Conservation (phyloP, 1,140 invertebrate genomes). For the Drosophila fuyamai region DNA sequence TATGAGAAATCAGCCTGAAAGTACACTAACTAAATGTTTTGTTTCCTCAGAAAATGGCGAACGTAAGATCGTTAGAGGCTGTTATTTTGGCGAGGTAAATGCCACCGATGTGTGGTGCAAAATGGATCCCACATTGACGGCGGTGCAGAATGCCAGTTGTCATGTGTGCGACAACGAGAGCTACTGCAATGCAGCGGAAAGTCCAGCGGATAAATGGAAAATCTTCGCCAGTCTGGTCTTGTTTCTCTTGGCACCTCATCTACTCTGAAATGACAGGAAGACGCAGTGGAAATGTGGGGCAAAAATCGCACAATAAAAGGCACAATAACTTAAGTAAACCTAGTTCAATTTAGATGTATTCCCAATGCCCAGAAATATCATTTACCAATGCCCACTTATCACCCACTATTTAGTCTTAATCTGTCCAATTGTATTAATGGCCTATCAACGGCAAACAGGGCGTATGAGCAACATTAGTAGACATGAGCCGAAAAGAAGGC, state of each 20-base stretch:
- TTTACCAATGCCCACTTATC: slow-evolving; percentile 1
- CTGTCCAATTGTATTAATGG: slow-evolving; percentile 27
- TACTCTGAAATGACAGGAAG: slow-evolving; percentile 12
- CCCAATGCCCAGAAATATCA: neutral
- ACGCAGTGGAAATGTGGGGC: neutral
- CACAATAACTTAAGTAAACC: slow-evolving; percentile 18
- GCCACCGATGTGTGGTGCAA: slow-evolving; percentile 67
- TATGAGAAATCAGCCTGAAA: slow-evolving; percentile 44
- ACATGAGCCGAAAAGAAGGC: slow-evolving; percentile 51
- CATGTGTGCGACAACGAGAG: slow-evolving; percentile 73
- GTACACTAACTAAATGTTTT: slow-evolving; percentile 47
- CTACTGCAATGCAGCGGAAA: slow-evolving; percentile 62
- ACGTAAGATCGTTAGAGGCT: slow-evolving; percentile 66
- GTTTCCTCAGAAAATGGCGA: slow-evolving; percentile 63
- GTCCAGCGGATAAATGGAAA: slow-evolving; percentile 27
- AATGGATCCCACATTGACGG: slow-evolving; percentile 66
- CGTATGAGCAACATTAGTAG: slow-evolving; percentile 33
- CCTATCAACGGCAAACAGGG: slow-evolving; percentile 29
- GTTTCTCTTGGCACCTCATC: slow-evolving; percentile 30
- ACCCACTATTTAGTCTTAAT: slow-evolving; percentile 2
- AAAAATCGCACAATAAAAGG: slow-evolving; percentile 16
- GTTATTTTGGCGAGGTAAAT: slow-evolving; percentile 78
- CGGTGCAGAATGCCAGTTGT: slow-evolving; percentile 64
- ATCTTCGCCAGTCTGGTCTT: slow-evolving; percentile 33
- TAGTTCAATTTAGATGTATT: slow-evolving; percentile 34